Conservation (phyloP, 2,797 vertebrate genomes). For the Tympanoctomys barrerae region DNA sequence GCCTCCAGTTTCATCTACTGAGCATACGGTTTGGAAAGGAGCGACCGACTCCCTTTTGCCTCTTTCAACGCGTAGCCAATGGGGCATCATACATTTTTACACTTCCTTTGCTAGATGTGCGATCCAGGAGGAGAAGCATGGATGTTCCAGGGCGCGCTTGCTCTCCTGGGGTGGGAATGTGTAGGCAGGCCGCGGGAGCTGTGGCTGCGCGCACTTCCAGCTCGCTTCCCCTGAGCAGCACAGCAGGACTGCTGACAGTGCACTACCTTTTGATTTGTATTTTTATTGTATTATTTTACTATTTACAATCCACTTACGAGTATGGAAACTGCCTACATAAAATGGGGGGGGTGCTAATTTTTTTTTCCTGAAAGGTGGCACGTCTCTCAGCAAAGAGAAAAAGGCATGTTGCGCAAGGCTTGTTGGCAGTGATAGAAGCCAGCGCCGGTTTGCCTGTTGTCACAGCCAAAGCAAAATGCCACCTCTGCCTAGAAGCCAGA, state of each 20-base stretch:
- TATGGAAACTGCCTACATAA: conserved; percentile 61
- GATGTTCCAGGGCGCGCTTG: conserved; percentile 70
- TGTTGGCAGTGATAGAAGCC: conserved; percentile 80
- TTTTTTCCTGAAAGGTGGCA: conserved; percentile 80
- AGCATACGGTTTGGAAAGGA: conserved; percentile 84
- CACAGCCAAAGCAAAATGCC: conserved; percentile 86
- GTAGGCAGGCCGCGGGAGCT: not conserved
- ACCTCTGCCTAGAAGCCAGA: conserved; percentile 83
- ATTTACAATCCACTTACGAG: conserved; percentile 55
- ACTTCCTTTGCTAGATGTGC: conserved; percentile 81
- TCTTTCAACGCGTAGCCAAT: conserved; percentile 81
- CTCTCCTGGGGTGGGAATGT: conserved; percentile 70
- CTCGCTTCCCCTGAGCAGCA: not conserved
- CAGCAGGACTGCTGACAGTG: not conserved
- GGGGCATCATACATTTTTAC: conserved; percentile 82
- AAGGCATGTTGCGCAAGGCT: conserved; percentile 83
- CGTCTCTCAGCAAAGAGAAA: conserved; percentile 83
- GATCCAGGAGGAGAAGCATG: conserved; percentile 80
- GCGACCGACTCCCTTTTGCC: conserved; percentile 80
- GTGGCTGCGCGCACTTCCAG: not conserved
- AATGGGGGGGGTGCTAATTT: conserved; percentile 45
- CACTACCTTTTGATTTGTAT: conserved; percentile 69
- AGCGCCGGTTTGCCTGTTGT: conserved; percentile 81
- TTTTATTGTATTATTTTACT: conserved; percentile 53
- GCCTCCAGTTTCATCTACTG: conserved; percentile 77